Base-by-base conservation (phyloP, 2,113 vertebrate species). In the Seriola rivoliana region DNA sequence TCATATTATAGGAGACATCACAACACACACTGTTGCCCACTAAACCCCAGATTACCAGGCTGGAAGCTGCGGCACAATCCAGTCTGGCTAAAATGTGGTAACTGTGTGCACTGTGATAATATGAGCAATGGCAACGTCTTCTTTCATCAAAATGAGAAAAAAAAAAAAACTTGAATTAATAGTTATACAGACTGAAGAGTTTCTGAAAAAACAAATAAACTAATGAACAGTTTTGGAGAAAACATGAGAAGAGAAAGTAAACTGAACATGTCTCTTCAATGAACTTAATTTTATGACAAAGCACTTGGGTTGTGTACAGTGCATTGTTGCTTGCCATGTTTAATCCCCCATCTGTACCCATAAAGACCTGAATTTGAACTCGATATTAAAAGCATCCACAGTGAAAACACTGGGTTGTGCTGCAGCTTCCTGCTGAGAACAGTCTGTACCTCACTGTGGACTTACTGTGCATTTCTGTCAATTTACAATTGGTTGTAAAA, bases 401-500 rank as follows among this genome's bases (percentile, higher is more conserved):
- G 8, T 40, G 17, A 23, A 46, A 21, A 65, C 10, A 6, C 66
- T 3, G n/a, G 4, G 14, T 38, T 14, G 19, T 25, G 59, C 50
- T 29, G 57, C 21, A 21, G 29, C 25, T 8, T 70, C 59, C 65
- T 74, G 36, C 12, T n/a, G 36, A 70, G 44, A 79, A 29, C 25
- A 44, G 52, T 42, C 10, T 58, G 40, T 62, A 60, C 67, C 57
- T 75, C 32, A 19, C 14, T 44, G 32, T 75, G 79, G n/a, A 71
- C 87, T 67, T 59, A 36, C 59, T 80, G 50, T 52, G 40, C n/a
- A 63, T 69, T 80, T 89, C 73, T 78, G 58, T 25, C 50, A 12
- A 71, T 78, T 60, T 59, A 40, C 64, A 80, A 82, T 40, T 85
- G 54, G 55, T 60, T 58, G 67, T 78, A 84, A 88, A 92, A 80